Evolutionary conservation across 2,113 vertebrate genomes (phyloP), one percentile per base, ranked within the genome.

Genomic region (Tapirus terrestris): DNA sequence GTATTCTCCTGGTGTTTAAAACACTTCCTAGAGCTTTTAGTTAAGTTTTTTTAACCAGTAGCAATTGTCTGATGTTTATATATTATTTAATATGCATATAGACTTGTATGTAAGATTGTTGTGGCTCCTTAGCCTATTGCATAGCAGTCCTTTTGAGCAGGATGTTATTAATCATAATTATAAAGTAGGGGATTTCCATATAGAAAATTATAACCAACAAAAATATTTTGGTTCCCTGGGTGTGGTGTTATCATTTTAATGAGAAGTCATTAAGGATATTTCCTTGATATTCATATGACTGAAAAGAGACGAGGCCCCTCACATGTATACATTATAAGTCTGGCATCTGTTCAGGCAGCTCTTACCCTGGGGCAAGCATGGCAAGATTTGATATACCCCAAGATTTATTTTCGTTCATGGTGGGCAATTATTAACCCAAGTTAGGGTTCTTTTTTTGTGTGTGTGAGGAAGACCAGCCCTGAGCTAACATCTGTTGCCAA

Each of bases 121-220:
- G 20, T 61, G n/a, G 51, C 45, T 77, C n/a, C 48, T 79, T 63
- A 83, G 61, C 43, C 31, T 91, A 48, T 75, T 80, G 16, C 14
- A 39, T 58, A 96, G 45, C 68, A 70, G 39, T 81, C 68, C 23
- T n/a, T 91, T 93, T 91, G 65, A 92, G 43, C 43, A 96, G 27
- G 17, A 43, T 73, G 36, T 90, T 82, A 77, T 27, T 96, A 88
- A 48, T 92, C 48, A 72, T 79, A 88, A 39, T 87, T 75, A 51
- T 25, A 80, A 80, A 73, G 6, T 75, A 72, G 68, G 36, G 18
- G 11, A 56, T 96, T 95, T 96, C 58, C 43, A 43, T 65, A 5
- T 91, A 51, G 93, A 87, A 95, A 94, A 96, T 65, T 68, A 68
- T 39, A 92, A 73, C 25, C 14, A 96, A 48, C 45, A 82, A 89